Base-by-base conservation (phyloP, 2,113 vertebrate species). In the Tylochromis polylepis region DNA sequence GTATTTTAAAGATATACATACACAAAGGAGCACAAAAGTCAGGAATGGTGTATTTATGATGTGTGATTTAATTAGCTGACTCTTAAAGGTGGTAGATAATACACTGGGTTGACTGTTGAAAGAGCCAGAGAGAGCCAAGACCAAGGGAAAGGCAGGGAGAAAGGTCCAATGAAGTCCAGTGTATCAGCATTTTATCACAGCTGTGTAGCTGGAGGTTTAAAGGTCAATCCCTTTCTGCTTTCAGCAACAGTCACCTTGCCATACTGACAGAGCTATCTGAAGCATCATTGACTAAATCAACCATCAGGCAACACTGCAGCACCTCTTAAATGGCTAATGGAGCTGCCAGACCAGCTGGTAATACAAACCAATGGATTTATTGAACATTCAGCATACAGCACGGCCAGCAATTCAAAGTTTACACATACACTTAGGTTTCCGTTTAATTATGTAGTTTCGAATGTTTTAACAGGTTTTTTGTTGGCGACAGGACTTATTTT, bases 41-140 rank as follows among this genome's bases (percentile, higher is more conserved):
- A 83, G 82, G 60, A 62, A 62, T 18, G 2, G 93, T 91, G 94
- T 95, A 94, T 96, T 96, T 96, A 95, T 94, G 93, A 93, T 92
- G 93, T 93, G 94, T 94, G 93, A 96, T 95, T 96, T 93, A 96
- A 96, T 97, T 96, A 96, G 93, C 89, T 91, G 93, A 94, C 95
- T 96, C 27, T 91, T 83, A 87, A 87, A 87, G 53, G n/a, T 55
- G 29, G 89, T 92, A 94, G 95, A 95, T 95, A 93, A 94, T 92
- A 95, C 81, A 72, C 8, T 6, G 46, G 59, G 56, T 7, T 65
- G 79, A 94, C 83, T 53, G 84, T 77, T 34, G 75, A 83, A 57
- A 34, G 18, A 36, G 38, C 56, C 11, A 80, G 24, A 60, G 5
- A 56, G 41, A 53, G 43, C 46, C 46, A 53, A 77, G 27, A 14